These are phyloP conservation scores for Rhadinocentrus ornatus DNA, from an alignment of 2,797 vertebrate species.

Conservation along the genomic window DNA sequence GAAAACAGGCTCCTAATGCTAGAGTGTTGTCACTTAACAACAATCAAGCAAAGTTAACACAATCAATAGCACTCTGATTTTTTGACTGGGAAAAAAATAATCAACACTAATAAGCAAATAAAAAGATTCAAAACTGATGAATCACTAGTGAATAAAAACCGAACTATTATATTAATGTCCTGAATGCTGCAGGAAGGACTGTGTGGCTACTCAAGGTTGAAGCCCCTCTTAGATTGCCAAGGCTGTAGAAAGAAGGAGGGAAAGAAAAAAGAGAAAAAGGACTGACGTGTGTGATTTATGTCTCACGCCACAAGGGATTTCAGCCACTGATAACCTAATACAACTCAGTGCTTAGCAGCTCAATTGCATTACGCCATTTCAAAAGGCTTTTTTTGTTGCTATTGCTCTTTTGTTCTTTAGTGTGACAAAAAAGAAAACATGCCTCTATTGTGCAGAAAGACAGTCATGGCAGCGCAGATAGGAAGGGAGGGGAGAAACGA, in stretches of 20 bases:
- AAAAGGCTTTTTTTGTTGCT: constrained; percentile 60
- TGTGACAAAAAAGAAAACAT: constrained; percentile 51
- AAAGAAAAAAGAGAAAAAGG: constrained; percentile 27
- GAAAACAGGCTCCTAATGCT: constrained; percentile 14
- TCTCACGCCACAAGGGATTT: constrained; percentile 79
- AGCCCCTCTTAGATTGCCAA: constrained; percentile 51
- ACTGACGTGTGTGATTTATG: constrained; percentile 83
- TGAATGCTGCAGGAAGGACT: constrained; percentile 39
- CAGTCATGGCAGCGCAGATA: constrained; percentile 34
- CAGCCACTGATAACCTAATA: constrained; percentile 84
- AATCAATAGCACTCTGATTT: constrained; percentile 1
- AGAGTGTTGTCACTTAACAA: constrained; percentile 19
- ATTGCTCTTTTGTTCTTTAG: constrained; percentile 68
- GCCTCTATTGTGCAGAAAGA: constrained; percentile 53
- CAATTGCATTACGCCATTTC: constrained; percentile 79
- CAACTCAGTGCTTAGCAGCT: constrained; percentile 79
- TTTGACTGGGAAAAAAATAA: not conserved
- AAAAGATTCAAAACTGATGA: constrained; percentile 8
- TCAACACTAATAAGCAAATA: constrained; percentile 6
- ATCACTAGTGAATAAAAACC: constrained; percentile 27
- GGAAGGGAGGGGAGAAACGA: constrained; percentile 23
- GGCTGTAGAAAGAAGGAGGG: constrained; percentile 48
- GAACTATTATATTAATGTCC: constrained; percentile 57
- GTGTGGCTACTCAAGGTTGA: constrained; percentile 61
- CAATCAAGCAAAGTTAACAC: constrained; percentile 3